These are phyloP conservation scores for Eira barbara DNA, from an alignment of 2,113 vertebrate genomes.

Conservation along the genomic window DNA sequence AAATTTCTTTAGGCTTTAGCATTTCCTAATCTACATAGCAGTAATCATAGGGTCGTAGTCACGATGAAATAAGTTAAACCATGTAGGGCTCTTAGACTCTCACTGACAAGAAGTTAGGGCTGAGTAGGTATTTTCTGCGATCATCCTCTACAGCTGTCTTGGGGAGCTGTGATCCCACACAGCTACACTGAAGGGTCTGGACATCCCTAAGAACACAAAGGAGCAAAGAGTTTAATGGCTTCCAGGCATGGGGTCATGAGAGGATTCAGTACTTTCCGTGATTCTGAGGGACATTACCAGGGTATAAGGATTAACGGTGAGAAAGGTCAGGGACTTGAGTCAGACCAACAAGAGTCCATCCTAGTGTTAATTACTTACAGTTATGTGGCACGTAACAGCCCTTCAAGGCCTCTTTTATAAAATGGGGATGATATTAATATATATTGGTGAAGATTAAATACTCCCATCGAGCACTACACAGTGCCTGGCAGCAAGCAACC, in stretches of 20 bases:
- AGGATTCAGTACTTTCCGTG: background rate
- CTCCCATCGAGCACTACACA: background rate
- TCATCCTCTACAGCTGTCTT: background rate
- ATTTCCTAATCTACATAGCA: background rate
- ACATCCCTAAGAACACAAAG: background rate
- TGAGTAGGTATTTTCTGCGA: background rate
- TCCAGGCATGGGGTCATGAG: background rate
- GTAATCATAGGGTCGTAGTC: background rate
- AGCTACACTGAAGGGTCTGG: background rate
- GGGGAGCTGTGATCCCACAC: too few species aligned
- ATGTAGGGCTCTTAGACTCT: background rate
- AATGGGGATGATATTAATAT: background rate
- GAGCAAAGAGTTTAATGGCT: background rate
- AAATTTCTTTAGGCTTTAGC: background rate
- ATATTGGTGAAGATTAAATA: background rate
- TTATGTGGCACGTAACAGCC: background rate
- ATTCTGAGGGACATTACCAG: too few species aligned
- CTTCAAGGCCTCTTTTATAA: background rate
- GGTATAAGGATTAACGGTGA: background rate
- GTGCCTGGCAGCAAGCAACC: background rate
- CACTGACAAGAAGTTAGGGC: background rate
- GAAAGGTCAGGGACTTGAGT: background rate
- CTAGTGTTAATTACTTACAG: background rate
- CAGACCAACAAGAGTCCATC: background rate
- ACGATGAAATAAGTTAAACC: background rate